Conservation (phyloP, 2,113 vertebrate genomes). For the Sceloporus undulatus region DNA sequence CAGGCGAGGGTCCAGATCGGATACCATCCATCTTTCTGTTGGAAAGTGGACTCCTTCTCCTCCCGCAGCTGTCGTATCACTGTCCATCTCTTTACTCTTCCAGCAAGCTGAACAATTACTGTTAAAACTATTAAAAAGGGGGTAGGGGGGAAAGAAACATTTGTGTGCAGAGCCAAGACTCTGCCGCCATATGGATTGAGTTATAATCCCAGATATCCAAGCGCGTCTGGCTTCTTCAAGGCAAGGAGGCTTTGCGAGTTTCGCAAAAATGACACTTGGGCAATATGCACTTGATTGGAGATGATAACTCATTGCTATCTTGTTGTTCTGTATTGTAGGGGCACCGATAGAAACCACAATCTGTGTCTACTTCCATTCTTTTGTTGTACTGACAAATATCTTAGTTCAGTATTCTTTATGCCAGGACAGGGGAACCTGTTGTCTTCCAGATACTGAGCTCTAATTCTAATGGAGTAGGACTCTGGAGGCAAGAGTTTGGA, state of each 20-base stretch:
- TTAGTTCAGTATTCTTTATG: too few species aligned
- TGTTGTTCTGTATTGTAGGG: too few species aligned
- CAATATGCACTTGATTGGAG: too few species aligned
- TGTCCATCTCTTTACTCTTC: conserved; percentile 52
- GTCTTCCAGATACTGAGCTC: too few species aligned
- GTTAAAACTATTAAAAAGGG: conserved; percentile 21
- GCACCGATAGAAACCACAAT: too few species aligned
- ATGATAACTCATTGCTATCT: too few species aligned
- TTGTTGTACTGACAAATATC: too few species aligned
- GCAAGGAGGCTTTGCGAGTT: accelerated
- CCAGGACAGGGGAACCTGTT: too few species aligned
- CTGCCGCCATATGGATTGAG: not conserved
- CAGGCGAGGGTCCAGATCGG: conserved; percentile 44
- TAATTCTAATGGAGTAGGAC: too few species aligned
- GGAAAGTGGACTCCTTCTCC: conserved; percentile 46
- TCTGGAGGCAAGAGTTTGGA: too few species aligned
- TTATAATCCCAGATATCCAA: not conserved
- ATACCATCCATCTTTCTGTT: conserved; percentile 60
- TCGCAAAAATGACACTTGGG: accelerated
- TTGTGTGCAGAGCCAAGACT: not conserved
- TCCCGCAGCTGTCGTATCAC: conserved; percentile 43
- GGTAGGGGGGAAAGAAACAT: not conserved
- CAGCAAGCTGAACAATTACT: conserved; percentile 14
- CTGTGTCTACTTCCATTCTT: too few species aligned
- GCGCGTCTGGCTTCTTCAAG: accelerated